phyloP scores from a whole-genome alignment of 1,140 invertebrate species.

The Sogatella furcifera region DNA sequence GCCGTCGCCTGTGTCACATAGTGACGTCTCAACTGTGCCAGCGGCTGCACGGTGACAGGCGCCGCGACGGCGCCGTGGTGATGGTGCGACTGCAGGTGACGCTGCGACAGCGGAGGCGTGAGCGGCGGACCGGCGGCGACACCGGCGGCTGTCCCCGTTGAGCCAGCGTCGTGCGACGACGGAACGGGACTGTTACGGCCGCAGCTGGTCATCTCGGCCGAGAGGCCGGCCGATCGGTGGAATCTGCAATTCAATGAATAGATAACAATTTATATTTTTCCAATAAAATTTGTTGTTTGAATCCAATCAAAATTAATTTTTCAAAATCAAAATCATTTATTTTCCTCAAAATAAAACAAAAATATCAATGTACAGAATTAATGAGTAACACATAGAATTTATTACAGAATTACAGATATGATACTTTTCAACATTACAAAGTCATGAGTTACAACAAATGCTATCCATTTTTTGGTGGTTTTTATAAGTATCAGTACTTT shows the following conservation, averaged over 20 bases:
- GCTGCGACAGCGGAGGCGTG: slow-evolving; percentile 81
- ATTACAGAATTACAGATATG: too few species aligned
- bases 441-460: too few species aligned
- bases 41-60: slow-evolving; percentile 61
- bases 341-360: too few species aligned
- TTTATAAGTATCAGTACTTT: too few species aligned
- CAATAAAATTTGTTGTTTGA: too few species aligned
- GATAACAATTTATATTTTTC: too few species aligned
- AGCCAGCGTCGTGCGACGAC: slow-evolving; percentile 33
- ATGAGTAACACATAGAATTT: too few species aligned
- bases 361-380: too few species aligned
- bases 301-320: too few species aligned
- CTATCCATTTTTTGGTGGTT: too few species aligned
- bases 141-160: not conserved
- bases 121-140: slow-evolving; percentile 57
- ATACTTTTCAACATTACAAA: too few species aligned
- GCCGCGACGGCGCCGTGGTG: slow-evolving; percentile 25
- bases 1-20: not conserved
- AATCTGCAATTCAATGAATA: slow-evolving; percentile 47
- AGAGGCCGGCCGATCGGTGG: slow-evolving; percentile 87
- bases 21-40: slow-evolving; percentile 63
- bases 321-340: too few species aligned
- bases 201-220: slow-evolving; percentile 35
- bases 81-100: slow-evolving; percentile 79
- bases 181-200: slow-evolving; percentile 70